Evolutionary conservation across 2,113 vertebrate genomes (phyloP).

Genomic region (Thryonomys swinderianus): DNA sequence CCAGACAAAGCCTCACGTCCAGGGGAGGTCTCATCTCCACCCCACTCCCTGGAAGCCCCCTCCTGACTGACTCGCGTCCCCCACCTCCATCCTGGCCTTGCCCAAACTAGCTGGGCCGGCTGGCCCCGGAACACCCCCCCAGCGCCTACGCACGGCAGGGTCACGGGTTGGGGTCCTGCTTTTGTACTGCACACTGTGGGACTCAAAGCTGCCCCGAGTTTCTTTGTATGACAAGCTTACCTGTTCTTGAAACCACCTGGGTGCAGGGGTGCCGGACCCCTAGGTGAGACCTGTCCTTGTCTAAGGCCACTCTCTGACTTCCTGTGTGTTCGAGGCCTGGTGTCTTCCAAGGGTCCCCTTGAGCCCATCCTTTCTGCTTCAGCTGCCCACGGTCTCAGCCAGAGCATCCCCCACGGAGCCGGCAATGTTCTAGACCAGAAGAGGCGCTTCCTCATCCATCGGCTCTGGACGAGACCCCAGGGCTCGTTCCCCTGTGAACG

Average conservation of each 20-base stretch:
- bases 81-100: background rate
- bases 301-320: accelerated
- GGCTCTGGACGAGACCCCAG: background rate
- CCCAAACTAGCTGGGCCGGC: background rate
- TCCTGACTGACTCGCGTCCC: background rate
- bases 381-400: background rate
- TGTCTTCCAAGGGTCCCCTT: background rate
- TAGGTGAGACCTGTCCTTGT: too few species aligned
- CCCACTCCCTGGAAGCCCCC: too few species aligned
- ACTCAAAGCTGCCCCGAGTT: background rate
- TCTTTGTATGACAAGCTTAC: background rate
- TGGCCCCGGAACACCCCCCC: background rate
- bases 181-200: background rate
- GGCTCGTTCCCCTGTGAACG: background rate
- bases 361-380: background rate
- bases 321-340: background rate
- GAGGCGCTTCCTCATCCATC: too few species aligned
- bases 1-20: background rate
- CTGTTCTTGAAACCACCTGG: background rate
- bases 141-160: too few species aligned
- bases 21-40: too few species aligned
- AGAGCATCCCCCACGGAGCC: background rate
- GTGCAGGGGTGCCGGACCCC: accelerated
- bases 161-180: background rate
- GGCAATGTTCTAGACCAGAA: background rate